phyloP scores from a whole-genome alignment of 2,888 invertebrate genomes.

The Pseudococcus longispinus region DNA sequence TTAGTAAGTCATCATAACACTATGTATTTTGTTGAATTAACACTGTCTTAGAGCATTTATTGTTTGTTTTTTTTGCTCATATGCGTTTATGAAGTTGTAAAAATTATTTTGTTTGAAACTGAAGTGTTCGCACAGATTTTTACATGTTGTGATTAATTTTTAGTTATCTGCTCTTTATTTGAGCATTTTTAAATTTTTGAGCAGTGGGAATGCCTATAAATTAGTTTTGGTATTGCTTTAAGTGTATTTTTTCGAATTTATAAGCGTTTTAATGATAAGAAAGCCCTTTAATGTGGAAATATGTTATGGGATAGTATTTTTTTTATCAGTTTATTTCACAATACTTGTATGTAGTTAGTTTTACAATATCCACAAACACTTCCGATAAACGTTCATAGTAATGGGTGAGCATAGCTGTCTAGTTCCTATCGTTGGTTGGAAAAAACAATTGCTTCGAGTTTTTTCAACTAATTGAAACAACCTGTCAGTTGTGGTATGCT shows the following conservation, averaged over 20 bases:
- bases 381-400: neutral
- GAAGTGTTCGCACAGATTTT: neutral
- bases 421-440: neutral
- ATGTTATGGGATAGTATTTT: neutral
- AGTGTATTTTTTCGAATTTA: neutral
- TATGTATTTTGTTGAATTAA: neutral
- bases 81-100: neutral
- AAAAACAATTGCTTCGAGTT: neutral
- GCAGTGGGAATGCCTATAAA: neutral
- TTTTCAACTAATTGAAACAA: neutral
- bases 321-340: neutral
- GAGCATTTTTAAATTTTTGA: neutral
- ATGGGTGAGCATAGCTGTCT: neutral
- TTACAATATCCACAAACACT: neutral
- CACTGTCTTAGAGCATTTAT: neutral
- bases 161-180: neutral
- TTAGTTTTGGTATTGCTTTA: neutral
- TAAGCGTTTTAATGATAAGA: neutral
- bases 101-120: neutral
- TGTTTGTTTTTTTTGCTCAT: neutral
- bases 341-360: neutral
- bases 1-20: neutral
- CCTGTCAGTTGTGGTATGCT: neutral
- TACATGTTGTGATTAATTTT: conserved; percentile 20
- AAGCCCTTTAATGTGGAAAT: neutral